These are phyloP conservation scores for Thymallus thymallus DNA, from an alignment of 2,113 vertebrate species.

Conservation along the genomic window DNA sequence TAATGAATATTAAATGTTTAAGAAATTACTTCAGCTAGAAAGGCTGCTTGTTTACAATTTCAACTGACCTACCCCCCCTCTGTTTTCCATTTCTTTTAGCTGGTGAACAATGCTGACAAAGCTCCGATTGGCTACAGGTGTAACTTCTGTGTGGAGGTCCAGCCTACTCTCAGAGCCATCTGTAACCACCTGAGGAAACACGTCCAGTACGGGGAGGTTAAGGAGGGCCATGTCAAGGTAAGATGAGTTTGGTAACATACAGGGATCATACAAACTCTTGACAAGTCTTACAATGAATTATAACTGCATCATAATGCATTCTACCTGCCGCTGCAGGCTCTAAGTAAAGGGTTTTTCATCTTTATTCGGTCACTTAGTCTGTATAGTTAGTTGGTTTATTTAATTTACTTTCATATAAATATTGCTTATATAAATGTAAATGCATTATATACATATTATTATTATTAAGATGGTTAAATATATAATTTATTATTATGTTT, in stretches of 20 bases:
- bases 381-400: background rate
- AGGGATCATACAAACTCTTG: no score
- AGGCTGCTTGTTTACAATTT: background rate
- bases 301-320: background rate
- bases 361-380: background rate
- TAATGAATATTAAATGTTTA: no score
- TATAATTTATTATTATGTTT: background rate
- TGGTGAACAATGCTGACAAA: slow-evolving; percentile 58
- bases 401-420: no score
- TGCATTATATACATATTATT: background rate
- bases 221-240: slow-evolving; percentile 79
- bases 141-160: slow-evolving; percentile 96
- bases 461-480: background rate
- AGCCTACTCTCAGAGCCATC: slow-evolving; percentile 93
- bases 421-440: background rate
- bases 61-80: background rate
- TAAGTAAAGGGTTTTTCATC: background rate
- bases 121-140: slow-evolving; percentile 89
- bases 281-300: background rate
- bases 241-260: slow-evolving; percentile 14
- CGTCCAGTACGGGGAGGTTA: slow-evolving; percentile 89
- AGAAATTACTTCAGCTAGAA: background rate
- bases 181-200: slow-evolving; percentile 98
- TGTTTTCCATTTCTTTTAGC: slow-evolving; percentile 16
- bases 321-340: no score